phyloP scores from a whole-genome alignment of 2,113 vertebrate species.

The Alexandromys fortis region DNA sequence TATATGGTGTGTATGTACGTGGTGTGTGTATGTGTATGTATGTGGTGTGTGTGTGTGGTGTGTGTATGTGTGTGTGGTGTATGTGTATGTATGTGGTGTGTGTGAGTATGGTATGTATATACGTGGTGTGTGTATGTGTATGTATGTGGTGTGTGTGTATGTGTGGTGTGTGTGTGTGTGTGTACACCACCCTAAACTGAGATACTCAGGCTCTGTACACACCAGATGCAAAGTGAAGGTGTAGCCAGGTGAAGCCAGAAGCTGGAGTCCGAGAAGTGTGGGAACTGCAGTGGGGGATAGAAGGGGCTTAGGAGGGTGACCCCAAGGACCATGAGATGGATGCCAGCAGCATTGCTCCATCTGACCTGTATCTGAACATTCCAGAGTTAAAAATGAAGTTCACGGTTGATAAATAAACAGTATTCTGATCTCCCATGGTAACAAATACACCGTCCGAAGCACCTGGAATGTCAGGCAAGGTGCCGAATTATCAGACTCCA shows the following conservation, averaged over 20 bases:
- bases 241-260: neutral
- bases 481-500: neutral
- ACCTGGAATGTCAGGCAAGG: neutral
- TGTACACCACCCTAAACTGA: neutral
- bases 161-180: neutral
- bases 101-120: neutral
- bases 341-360: neutral
- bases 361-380: rapidly evolving
- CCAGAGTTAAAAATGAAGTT: neutral
- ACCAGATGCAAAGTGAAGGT: neutral
- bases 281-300: rapidly evolving
- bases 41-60: neutral
- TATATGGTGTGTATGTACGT: neutral
- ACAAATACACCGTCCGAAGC: rapidly evolving
- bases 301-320: rapidly evolving
- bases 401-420: neutral
- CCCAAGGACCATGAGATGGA: rapidly evolving
- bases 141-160: neutral
- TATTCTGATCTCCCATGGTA: neutral
- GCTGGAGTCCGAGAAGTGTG: rapidly evolving
- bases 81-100: neutral
- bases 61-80: neutral
- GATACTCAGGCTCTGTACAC: neutral
- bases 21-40: neutral
- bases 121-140: neutral